phyloP scores from a whole-genome alignment of 23 tunicate genomes.

The Ascidia mentula region DNA sequence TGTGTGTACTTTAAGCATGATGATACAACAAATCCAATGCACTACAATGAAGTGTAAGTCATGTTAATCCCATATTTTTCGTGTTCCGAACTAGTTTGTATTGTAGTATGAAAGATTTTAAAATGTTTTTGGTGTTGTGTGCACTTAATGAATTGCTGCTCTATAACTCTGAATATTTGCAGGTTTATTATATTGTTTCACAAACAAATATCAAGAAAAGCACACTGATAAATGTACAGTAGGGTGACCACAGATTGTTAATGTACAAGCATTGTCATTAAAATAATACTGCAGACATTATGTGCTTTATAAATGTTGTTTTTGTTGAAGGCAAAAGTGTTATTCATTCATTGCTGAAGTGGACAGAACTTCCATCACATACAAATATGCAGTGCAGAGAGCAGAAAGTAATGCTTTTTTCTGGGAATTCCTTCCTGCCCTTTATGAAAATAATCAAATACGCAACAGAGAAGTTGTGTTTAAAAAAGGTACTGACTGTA shows the following conservation, averaged over 20 bases:
- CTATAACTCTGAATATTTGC: background rate
- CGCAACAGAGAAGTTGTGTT: background rate
- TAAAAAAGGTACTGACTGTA: background rate
- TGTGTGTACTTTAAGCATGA: background rate
- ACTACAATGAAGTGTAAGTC: background rate
- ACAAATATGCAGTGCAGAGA: background rate
- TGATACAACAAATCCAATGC: background rate
- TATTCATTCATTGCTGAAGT: background rate
- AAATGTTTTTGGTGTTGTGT: background rate
- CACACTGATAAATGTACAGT: too few species aligned
- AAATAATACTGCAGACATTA: background rate
- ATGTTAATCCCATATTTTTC: too few species aligned
- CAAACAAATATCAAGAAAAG: too few species aligned
- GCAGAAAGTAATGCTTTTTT: background rate
- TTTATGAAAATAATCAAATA: background rate
- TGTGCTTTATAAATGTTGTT: background rate
- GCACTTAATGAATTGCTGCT: background rate
- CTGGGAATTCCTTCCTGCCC: background rate
- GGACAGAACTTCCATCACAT: background rate
- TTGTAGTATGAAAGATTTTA: background rate
- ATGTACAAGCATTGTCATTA: background rate
- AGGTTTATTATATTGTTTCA: background rate
- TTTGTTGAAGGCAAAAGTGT: background rate
- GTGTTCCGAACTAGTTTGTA: too few species aligned
- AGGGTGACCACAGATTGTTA: too few species aligned